phyloP scores from a whole-genome alignment of 2,113 vertebrate genomes.

The Prietella phreatophila region DNA sequence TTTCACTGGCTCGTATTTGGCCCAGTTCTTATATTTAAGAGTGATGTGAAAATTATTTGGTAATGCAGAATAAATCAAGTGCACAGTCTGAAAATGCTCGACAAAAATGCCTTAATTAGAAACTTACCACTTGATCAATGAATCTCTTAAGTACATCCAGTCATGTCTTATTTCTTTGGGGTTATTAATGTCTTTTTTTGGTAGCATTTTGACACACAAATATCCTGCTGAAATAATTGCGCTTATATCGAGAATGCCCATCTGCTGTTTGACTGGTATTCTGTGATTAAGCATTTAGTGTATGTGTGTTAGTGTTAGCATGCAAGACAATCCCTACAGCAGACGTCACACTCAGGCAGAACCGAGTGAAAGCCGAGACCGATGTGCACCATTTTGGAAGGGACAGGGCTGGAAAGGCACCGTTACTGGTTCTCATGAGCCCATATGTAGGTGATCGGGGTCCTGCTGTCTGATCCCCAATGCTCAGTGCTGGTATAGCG shows the following conservation, averaged over 20 bases:
- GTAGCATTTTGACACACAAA: not conserved
- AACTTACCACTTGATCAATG: not conserved
- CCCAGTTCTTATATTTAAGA: not conserved
- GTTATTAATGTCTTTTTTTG: not conserved
- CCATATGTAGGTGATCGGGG: constrained; percentile 4
- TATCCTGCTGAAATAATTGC: not conserved
- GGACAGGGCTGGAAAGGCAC: not conserved
- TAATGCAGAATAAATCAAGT: not conserved
- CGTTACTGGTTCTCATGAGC: not conserved
- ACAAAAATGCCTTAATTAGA: too few species aligned
- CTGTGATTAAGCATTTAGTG: constrained; percentile 4
- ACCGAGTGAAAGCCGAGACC: constrained; percentile 4
- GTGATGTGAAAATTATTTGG: not conserved
- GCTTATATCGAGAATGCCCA: not conserved
- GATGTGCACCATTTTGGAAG: not conserved
- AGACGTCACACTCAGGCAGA: not conserved
- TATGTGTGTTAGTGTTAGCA: not conserved
- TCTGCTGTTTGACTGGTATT: not conserved
- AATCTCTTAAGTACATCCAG: not conserved
- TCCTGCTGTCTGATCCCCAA: constrained; percentile 12
- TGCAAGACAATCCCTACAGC: not conserved
- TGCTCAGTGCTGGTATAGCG: constrained; percentile 25
- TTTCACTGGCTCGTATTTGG: not conserved
- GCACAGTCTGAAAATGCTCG: not conserved
- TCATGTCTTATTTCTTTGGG: not conserved